These are phyloP conservation scores for Chirona hameri DNA, from an alignment of 2,888 invertebrate species.

Conservation along the genomic window DNA sequence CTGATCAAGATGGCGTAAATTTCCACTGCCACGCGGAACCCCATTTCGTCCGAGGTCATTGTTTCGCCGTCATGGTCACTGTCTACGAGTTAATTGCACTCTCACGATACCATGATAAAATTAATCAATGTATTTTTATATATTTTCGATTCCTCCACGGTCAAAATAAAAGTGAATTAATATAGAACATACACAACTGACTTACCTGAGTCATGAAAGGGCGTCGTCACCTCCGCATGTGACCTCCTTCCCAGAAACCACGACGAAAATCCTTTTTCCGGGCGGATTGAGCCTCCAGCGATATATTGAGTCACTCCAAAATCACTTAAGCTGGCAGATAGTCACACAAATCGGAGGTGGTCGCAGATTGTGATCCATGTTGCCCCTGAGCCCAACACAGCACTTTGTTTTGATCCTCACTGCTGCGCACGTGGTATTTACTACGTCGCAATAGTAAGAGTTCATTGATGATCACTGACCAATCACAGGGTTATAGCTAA, in stretches of 20 bases:
- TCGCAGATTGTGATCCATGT: neutral
- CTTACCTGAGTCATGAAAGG: constrained; percentile 7
- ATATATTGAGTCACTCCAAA: neutral
- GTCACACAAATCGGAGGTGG: neutral
- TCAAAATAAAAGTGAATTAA: too few species aligned
- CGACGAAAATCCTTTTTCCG: neutral
- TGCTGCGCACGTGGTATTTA: constrained; percentile 29
- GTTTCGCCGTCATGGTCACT: too few species aligned
- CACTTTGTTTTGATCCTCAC: neutral
- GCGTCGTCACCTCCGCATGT: constrained; percentile 25
- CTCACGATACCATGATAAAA: too few species aligned
- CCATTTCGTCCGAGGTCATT: too few species aligned
- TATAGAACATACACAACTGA: neutral
- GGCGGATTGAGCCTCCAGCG: neutral
- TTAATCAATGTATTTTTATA: too few species aligned
- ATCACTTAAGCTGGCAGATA: neutral
- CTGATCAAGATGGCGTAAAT: too few species aligned
- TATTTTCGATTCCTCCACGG: too few species aligned
- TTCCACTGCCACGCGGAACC: too few species aligned
- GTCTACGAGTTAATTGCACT: too few species aligned
- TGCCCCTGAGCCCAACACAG: neutral
- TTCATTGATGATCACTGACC: constrained; percentile 5
- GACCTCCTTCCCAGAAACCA: neutral
- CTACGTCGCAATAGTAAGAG: constrained; percentile 24
- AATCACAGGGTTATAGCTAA: neutral